phyloP scores from a whole-genome alignment of 2,113 vertebrate genomes.

The Pachycephala philippinensis region DNA sequence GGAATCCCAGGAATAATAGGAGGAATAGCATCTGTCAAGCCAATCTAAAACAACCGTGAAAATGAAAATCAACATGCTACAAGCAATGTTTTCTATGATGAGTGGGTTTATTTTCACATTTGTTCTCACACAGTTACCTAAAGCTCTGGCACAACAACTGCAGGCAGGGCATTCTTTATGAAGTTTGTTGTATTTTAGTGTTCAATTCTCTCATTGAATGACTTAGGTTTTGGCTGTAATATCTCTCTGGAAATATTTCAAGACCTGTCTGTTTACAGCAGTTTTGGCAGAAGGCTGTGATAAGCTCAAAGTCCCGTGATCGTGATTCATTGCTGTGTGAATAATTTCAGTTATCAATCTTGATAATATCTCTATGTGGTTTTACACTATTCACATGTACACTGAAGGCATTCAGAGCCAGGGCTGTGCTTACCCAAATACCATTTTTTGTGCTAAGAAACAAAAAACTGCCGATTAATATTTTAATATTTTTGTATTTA shows the following conservation, averaged over 20 bases:
- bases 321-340: neutral
- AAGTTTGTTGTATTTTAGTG: neutral
- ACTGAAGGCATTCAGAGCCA: neutral
- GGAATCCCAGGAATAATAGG: neutral
- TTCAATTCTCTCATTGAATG: neutral
- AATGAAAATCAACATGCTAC: neutral
- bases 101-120: neutral
- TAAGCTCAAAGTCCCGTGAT: neutral
- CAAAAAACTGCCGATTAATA: accelerated
- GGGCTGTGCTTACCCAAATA: neutral
- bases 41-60: neutral
- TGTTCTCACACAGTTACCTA: neutral
- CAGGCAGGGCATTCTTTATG: neutral
- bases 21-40: neutral
- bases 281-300: neutral
- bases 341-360: neutral
- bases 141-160: neutral
- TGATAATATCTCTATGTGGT: neutral
- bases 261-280: neutral
- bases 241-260: neutral
- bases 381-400: neutral
- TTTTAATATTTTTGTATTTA: neutral
- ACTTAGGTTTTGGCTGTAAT: neutral
- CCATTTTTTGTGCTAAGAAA: neutral
- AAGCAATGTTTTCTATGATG: neutral